Percentiles rank a stretch among this genome's conserved stretches.
These are phyloP conservation scores for Bathynomus jamesi DNA, from an alignment of 1,140 invertebrate species.

Conservation along the genomic window DNA sequence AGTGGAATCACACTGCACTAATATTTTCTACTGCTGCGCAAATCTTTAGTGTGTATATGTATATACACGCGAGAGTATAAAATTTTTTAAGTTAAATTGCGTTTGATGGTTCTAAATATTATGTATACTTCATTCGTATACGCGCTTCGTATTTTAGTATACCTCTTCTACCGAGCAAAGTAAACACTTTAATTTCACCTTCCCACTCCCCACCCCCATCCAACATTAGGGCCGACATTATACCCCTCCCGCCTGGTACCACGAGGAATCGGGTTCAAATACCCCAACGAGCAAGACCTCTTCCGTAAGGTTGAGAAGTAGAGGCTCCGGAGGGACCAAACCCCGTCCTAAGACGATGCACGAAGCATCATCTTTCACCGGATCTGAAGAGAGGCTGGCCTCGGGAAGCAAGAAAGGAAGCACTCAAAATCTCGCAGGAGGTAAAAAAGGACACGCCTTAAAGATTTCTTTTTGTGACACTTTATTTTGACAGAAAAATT, in stretches of 20 bases:
- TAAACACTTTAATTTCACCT: too few species aligned
- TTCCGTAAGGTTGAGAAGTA: conserved; percentile 32
- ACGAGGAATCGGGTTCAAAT: conserved; percentile 17
- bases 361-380: conserved; percentile 11
- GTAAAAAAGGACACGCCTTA: not conserved
- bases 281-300: conserved; percentile 15
- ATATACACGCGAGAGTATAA: too few species aligned
- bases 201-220: too few species aligned
- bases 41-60: too few species aligned
- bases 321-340: conserved; percentile 16
- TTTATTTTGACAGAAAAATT: not conserved
- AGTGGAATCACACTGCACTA: too few species aligned
- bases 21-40: too few species aligned
- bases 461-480: conserved; percentile 5
- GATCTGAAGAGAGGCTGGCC: conserved; percentile 7
- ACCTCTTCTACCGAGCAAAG: too few species aligned
- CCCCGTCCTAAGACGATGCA: conserved; percentile 35
- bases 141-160: too few species aligned
- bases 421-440: conserved; percentile 31
- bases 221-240: conserved; percentile 23
- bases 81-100: too few species aligned
- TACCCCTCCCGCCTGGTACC: conserved; percentile 25
- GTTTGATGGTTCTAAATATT: too few species aligned
- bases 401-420: conserved; percentile 27
- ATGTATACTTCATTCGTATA: too few species aligned